phyloP scores from a whole-genome alignment of 2,888 invertebrate species.

The Tyria jacobaeae region DNA sequence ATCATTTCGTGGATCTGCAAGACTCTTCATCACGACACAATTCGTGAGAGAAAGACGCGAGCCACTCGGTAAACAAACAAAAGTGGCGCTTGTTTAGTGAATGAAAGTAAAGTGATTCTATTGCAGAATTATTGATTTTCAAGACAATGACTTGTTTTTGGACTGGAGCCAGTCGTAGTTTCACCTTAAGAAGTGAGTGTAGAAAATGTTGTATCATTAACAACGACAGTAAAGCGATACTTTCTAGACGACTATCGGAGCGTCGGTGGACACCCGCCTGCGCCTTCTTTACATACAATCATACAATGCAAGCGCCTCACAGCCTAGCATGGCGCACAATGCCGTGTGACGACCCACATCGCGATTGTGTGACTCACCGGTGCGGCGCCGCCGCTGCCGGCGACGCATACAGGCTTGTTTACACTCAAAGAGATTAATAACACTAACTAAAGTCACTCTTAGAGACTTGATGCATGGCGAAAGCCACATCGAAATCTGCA shows the following conservation, averaged over 20 bases:
- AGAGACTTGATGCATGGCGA: conserved; percentile 48
- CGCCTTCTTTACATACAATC: conserved; percentile 85
- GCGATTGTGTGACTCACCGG: conserved; percentile 78
- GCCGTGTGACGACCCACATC: conserved; percentile 76
- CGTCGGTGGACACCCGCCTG: conserved; percentile 76
- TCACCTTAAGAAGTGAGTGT: conserved; percentile 40
- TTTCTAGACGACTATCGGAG: conserved; percentile 68
- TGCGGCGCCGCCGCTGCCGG: conserved; percentile 66
- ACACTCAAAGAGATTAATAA: conserved; percentile 79
- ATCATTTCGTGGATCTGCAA: conserved; percentile 80
- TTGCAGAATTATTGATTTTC: conserved; percentile 30
- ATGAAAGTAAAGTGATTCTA: conserved; percentile 40
- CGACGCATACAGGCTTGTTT: conserved; percentile 76
- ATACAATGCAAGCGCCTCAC: conserved; percentile 65
- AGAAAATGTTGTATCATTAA: conserved; percentile 33
- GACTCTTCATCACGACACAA: conserved; percentile 70
- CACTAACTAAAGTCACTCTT: conserved; percentile 60
- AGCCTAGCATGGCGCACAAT: conserved; percentile 61
- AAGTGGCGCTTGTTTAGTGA: conserved; percentile 31
- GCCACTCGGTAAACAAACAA: conserved; percentile 56
- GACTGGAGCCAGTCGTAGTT: conserved; percentile 28
- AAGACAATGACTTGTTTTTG: conserved; percentile 38
- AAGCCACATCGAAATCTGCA: conserved; percentile 43
- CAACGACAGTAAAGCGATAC: conserved; percentile 49
- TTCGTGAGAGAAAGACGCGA: conserved; percentile 64